A percentile compares a stretch with the other conserved stretches of the same genome.
Conservation (phyloP, 2,113 vertebrate species). For the Chunga burmeisteri region DNA sequence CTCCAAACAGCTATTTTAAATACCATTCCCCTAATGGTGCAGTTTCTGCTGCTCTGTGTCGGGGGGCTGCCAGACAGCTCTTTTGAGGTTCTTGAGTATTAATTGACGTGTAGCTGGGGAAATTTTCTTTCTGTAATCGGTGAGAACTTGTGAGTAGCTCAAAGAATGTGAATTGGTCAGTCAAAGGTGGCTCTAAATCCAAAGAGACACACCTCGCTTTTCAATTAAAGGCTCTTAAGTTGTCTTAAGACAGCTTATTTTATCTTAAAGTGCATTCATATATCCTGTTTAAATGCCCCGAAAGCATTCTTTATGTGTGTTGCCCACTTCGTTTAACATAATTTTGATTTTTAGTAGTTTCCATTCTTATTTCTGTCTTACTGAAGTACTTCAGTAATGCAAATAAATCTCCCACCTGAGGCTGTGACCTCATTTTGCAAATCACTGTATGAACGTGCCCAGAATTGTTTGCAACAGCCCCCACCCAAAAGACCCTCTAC, state of each 20-base stretch:
- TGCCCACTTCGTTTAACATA: background rate
- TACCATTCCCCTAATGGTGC: background rate
- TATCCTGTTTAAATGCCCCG: background rate
- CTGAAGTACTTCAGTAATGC: background rate
- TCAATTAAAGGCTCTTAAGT: background rate
- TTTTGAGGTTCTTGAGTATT: background rate
- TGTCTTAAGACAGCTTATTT: background rate
- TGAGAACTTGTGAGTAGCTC: background rate
- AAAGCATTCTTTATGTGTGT: background rate
- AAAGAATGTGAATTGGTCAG: background rate
- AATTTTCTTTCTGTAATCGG: background rate
- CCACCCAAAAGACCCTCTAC: background rate
- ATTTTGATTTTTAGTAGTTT: background rate
- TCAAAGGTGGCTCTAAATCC: background rate
- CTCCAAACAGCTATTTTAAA: background rate
- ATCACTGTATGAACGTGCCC: background rate
- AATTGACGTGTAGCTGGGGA: background rate
- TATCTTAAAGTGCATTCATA: background rate
- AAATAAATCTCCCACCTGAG: background rate
- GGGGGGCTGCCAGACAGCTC: background rate
- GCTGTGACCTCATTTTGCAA: background rate
- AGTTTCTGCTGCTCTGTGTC: background rate
- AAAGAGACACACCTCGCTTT: background rate
- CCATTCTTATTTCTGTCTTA: background rate
- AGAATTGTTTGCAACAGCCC: background rate